Percentiles rank a stretch among this genome's conserved stretches.
Evolutionary conservation across 2,888 invertebrate species (phyloP).

Genomic region (Drosophila vallismaia): DNA sequence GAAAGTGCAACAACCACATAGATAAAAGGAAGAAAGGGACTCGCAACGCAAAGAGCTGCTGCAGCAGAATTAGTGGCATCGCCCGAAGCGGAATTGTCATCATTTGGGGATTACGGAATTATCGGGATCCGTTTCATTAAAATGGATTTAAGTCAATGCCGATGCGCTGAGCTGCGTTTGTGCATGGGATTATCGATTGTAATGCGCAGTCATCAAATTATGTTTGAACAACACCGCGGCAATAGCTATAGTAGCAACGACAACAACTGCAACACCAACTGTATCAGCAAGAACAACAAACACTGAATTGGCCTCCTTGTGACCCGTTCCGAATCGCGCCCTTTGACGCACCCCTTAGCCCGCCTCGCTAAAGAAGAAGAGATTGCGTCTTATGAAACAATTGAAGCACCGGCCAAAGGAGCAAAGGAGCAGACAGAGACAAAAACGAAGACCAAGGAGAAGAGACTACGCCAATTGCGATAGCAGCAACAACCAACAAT

Average conservation of each 20-base stretch:
- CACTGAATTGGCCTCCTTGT: slow-evolving; percentile 50
- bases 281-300: slow-evolving; percentile 49
- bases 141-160: slow-evolving; percentile 72
- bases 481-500: slow-evolving; percentile 56
- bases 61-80: slow-evolving; percentile 3
- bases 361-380: slow-evolving; percentile 10
- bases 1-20: slow-evolving; percentile 41
- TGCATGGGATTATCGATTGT: slow-evolving; percentile 75
- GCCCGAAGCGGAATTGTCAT: slow-evolving; percentile 48
- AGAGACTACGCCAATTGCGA: slow-evolving; percentile 51
- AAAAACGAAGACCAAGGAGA: slow-evolving; percentile 20
- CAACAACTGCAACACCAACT: slow-evolving; percentile 48
- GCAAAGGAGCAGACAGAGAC: slow-evolving; percentile 51
- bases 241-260: slow-evolving; percentile 39
- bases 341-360: slow-evolving; percentile 21
- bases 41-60: background rate
- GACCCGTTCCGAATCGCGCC: slow-evolving; percentile 17
- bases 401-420: slow-evolving; percentile 66
- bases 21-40: background rate
- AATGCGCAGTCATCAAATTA: slow-evolving; percentile 73
- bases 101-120: slow-evolving; percentile 60
- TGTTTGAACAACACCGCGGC: slow-evolving; percentile 53
- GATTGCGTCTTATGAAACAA: slow-evolving; percentile 71
- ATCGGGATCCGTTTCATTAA: slow-evolving; percentile 65
- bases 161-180: slow-evolving; percentile 69